Conservation (phyloP, 2,113 vertebrate genomes). For the Gymnobelideus leadbeateri region DNA sequence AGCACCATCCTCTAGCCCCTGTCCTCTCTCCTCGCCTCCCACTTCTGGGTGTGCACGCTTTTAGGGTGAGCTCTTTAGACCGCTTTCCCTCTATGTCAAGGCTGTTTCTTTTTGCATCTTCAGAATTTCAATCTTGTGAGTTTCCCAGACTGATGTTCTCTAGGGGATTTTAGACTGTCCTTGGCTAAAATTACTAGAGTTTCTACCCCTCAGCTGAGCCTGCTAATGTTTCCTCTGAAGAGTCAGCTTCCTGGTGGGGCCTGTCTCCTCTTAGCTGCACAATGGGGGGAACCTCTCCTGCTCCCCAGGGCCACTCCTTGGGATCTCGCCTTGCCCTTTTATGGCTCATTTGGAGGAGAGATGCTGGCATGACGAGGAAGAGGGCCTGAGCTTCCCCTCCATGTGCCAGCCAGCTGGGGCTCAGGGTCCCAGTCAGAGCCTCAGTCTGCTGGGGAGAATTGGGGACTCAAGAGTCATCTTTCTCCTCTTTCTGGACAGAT, state of each 20-base stretch:
- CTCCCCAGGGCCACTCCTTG: neutral
- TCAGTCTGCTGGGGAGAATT: neutral
- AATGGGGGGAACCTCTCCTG: neutral
- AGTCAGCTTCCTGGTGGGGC: neutral
- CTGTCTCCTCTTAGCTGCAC: neutral
- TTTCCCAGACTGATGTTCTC: no score
- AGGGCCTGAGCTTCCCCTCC: no score
- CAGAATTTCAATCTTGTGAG: no score
- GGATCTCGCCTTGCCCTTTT: neutral
- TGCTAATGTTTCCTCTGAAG: no score
- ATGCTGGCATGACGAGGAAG: neutral
- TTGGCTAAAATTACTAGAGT: neutral
- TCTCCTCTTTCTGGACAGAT: conserved; percentile 82
- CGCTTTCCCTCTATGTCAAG: neutral
- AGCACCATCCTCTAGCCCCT: no score
- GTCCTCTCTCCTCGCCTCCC: neutral
- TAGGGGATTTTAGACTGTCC: neutral
- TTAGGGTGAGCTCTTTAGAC: neutral
- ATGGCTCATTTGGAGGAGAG: no score
- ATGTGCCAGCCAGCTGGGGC: neutral
- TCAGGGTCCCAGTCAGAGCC: neutral
- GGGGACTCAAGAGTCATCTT: neutral
- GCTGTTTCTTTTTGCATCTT: neutral
- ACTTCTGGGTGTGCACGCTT: neutral
- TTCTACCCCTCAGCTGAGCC: neutral